A percentile compares a stretch with the other conserved stretches of the same genome.
These are phyloP conservation scores for Gasteruption jaculator DNA, from an alignment of 2,888 invertebrate genomes.

Conservation along the genomic window DNA sequence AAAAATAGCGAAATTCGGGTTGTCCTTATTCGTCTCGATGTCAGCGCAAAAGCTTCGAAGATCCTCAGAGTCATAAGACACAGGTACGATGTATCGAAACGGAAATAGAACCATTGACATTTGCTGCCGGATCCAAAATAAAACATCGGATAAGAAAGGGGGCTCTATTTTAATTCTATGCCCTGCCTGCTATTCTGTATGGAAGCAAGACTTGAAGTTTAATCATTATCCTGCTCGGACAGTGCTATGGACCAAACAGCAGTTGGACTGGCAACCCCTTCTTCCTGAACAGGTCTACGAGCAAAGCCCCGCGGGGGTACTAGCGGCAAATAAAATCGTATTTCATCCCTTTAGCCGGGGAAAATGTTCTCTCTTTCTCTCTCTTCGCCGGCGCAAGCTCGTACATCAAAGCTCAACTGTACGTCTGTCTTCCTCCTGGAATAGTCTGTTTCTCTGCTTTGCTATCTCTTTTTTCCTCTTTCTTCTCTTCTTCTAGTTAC, in stretches of 20 bases:
- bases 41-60: too few relatives aligned
- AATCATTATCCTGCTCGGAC: constrained; percentile 35
- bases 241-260: constrained; percentile 28
- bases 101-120: too few relatives aligned
- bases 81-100: too few relatives aligned
- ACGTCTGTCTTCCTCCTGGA: constrained; percentile 44
- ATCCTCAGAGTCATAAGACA: too few relatives aligned
- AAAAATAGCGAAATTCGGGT: too few relatives aligned
- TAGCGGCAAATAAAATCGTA: constrained; percentile 49
- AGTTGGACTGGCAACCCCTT: constrained; percentile 39
- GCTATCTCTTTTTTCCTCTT: constrained; percentile 1
- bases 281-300: too few relatives aligned
- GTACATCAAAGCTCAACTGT: constrained; percentile 48
- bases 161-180: too few relatives aligned
- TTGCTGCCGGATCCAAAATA: too few relatives aligned
- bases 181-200: too few relatives aligned
- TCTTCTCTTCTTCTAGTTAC: constrained; percentile 17
- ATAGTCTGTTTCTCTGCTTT: constrained; percentile 16
- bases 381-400: constrained; percentile 36
- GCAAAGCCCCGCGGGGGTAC: constrained; percentile 32
- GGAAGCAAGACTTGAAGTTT: constrained; percentile 33
- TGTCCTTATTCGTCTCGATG: too few relatives aligned
- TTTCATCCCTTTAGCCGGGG: constrained; percentile 47
- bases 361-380: constrained; percentile 42
- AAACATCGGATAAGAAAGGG: too few relatives aligned